Evolutionary conservation across 2,113 vertebrate genomes (phyloP), one percentile per base, ranked within the genome.

Genomic region (Stegostoma tigrinum): DNA sequence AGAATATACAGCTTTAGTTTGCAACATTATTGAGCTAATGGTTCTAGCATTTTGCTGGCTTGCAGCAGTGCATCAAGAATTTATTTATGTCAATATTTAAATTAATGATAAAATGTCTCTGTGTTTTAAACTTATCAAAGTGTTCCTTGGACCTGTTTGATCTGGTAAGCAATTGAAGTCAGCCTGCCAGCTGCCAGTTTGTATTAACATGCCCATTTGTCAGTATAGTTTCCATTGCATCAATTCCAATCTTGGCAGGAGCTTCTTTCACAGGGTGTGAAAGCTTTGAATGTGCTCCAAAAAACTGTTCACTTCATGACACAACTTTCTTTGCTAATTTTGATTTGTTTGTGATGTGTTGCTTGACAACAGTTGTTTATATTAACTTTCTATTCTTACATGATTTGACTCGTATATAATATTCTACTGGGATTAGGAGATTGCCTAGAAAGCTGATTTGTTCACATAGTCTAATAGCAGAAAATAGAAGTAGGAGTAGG

Each of bases 331-430:
- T 91, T 93, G 19, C 89, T 66, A 93, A 93, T 66, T 93, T 93
- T 93, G 61, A 93, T 38, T 66, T 93, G 61, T 67, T 93, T 90
- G 61, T 90, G 64, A 93, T 38, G 17, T 66, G 89, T 66, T 66
- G 89, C 89, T 93, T 38, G 89, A 93, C 89, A 93, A 83, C 38
- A 5, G 8, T 67, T 67, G 89, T 93, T 93, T 93, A 38, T 93
- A 19, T 93, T 93, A 17, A 21, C 89, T 66, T n/a, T 93, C 61
- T 42, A 67, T 93, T 91, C 89, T 91, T 67, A 42, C 61, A 66
- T 93, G 89, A 21, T 93, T 61, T 38, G 89, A 93, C 2, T 34
- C 38, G 5, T 24, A 67, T 38, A 64, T 38, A 93, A 67, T 55
- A 52, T 55, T 91, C 87, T n/a, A 14, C 15, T 91, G 3, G 55